phyloP scores from a whole-genome alignment of 1,140 invertebrate species.

The Gryon sp. region DNA sequence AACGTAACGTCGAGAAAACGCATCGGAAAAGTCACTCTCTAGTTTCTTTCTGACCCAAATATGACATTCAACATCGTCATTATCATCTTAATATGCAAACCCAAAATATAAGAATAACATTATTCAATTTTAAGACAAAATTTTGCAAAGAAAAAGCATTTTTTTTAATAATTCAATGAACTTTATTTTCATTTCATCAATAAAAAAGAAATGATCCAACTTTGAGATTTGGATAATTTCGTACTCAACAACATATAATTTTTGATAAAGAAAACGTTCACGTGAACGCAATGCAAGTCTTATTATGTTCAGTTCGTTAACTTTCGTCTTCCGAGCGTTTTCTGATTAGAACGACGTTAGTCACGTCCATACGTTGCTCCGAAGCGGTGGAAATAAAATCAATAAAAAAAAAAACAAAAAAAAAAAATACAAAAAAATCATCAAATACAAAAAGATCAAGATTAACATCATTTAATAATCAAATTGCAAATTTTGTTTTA shows the following conservation, averaged over 20 bases:
- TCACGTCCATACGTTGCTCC: slow-evolving; percentile 39
- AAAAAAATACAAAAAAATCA: not conserved
- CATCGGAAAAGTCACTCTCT: slow-evolving; percentile 25
- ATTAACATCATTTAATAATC: slow-evolving; percentile 5
- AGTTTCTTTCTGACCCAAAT: slow-evolving; percentile 38
- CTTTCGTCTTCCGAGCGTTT: slow-evolving; percentile 51
- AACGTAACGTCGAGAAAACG: slow-evolving; percentile 32
- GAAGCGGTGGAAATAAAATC: not conserved
- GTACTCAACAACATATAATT: slow-evolving; percentile 31
- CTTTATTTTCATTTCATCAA: no score
- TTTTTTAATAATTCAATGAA: no score
- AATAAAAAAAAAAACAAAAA: slow-evolving; percentile 1
- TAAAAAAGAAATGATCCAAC: no score
- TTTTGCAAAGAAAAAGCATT: not conserved
- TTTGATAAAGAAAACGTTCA: slow-evolving; percentile 50
- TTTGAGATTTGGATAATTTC: slow-evolving; percentile 20
- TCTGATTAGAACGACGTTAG: slow-evolving; percentile 49
- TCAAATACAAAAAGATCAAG: not conserved
- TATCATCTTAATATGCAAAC: no score
- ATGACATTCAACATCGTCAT: slow-evolving; percentile 31
- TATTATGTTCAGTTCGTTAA: slow-evolving; percentile 58
- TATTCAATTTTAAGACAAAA: no score
- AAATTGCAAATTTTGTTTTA: slow-evolving; percentile 37
- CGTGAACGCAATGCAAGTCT: slow-evolving; percentile 17
- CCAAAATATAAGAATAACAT: no score